Conservation (phyloP, 2,888 invertebrate species). For the Agrypnus murinus region DNA sequence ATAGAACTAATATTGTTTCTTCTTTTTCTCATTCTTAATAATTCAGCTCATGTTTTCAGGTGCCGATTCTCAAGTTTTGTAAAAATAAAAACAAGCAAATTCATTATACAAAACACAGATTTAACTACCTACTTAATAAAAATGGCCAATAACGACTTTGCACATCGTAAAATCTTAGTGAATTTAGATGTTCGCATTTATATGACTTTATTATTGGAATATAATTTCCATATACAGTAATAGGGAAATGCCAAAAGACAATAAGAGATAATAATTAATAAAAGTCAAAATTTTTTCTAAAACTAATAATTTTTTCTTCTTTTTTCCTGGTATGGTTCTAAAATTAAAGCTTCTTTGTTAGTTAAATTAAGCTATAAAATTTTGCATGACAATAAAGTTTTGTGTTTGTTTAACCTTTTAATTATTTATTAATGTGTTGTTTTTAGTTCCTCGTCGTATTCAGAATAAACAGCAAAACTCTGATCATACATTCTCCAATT, state of each 20-base stretch:
- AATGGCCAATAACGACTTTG: not conserved
- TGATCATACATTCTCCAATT: too few species aligned
- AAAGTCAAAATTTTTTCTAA: constrained; percentile 1
- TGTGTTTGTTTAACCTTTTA: constrained; percentile 11
- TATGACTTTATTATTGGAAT: not conserved
- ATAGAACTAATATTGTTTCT: too few species aligned
- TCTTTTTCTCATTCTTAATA: too few species aligned
- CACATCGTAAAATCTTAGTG: not conserved
- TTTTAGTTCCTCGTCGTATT: not conserved
- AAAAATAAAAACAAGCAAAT: too few species aligned
- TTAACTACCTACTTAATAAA: too few species aligned
- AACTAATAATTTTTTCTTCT: constrained; percentile 1
- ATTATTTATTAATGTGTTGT: too few species aligned
- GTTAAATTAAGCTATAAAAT: constrained; percentile 8
- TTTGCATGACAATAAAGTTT: constrained; percentile 5
- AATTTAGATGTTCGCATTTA: constrained; percentile 4
- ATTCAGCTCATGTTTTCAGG: too few species aligned
- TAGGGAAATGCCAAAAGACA: constrained; percentile 5
- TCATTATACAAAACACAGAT: too few species aligned
- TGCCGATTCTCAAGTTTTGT: too few species aligned
- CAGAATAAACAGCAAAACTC: too few species aligned
- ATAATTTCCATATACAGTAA: not conserved
- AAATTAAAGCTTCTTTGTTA: not conserved
- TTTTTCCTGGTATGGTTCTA: not conserved
- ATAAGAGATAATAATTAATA: not conserved